Conservation (phyloP, 2,888 invertebrate genomes). For the Oscheius sp. region DNA sequence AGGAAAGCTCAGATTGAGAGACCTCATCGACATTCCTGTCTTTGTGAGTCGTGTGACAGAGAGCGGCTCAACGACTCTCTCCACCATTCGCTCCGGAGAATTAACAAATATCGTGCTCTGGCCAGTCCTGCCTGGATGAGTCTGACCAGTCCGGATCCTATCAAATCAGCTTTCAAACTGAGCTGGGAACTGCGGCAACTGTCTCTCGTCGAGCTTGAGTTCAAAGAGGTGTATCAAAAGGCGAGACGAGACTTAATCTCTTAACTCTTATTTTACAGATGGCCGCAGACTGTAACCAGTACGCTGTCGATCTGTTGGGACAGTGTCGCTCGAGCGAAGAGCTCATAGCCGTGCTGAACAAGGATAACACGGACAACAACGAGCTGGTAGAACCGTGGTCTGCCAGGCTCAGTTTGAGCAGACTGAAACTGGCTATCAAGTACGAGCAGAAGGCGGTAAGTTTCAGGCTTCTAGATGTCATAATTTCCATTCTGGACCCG, state of each 20-base stretch:
- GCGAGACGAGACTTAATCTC: slow-evolving; percentile 11
- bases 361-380: slow-evolving; percentile 73
- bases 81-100: slow-evolving; percentile 76
- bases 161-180: slow-evolving; percentile 77
- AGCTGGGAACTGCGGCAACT: slow-evolving; percentile 77
- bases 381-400: slow-evolving; percentile 72
- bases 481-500: slow-evolving; percentile 18
- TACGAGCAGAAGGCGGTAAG: slow-evolving; percentile 78
- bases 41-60: slow-evolving; percentile 58
- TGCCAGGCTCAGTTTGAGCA: slow-evolving; percentile 74
- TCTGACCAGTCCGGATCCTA: slow-evolving; percentile 77
- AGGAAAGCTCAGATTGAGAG: slow-evolving; percentile 70
- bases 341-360: slow-evolving; percentile 77
- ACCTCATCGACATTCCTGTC: slow-evolving; percentile 64
- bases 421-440: slow-evolving; percentile 78
- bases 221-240: slow-evolving; percentile 75
- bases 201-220: slow-evolving; percentile 77
- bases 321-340: slow-evolving; percentile 78
- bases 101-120: slow-evolving; percentile 76
- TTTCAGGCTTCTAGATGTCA: not conserved
- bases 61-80: slow-evolving; percentile 75
- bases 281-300: slow-evolving; percentile 77
- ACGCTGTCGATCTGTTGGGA: slow-evolving; percentile 77
- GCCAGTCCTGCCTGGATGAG: slow-evolving; percentile 79
- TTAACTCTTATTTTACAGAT: slow-evolving; percentile 62